Percentiles rank a stretch among this genome's conserved stretches.
Conservation (phyloP, 2,888 invertebrate species). For the Chrysodeixis includens region DNA sequence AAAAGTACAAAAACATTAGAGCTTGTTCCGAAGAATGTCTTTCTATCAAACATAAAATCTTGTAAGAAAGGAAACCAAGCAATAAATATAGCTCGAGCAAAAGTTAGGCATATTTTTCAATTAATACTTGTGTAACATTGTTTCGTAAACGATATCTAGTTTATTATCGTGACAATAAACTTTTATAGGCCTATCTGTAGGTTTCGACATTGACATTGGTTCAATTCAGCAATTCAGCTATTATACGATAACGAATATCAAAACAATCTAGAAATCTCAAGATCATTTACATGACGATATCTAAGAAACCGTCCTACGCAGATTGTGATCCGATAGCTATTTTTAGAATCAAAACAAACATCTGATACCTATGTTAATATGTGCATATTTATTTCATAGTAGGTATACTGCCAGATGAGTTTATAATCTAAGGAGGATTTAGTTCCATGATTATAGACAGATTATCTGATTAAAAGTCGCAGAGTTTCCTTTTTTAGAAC, state of each 20-base stretch:
- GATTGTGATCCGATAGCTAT: neutral
- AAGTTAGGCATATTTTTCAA: no score
- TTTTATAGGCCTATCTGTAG: neutral
- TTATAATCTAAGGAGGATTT: conserved; percentile 2
- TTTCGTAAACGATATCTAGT: no score
- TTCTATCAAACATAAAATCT: no score
- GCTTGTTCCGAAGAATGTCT: no score
- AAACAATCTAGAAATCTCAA: neutral
- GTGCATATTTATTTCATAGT: neutral
- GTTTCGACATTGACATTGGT: neutral
- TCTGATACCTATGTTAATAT: neutral
- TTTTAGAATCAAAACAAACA: conserved; percentile 3
- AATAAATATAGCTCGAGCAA: no score
- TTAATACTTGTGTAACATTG: no score
- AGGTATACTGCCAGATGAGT: neutral
- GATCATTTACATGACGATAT: neutral
- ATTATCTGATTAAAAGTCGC: neutral
- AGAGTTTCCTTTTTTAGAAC: neutral
- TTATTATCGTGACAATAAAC: no score
- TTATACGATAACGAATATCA: neutral
- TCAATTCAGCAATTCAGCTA: neutral
- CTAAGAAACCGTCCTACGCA: neutral
- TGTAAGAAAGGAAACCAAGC: no score
- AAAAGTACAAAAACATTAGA: no score
- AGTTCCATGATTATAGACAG: neutral